These are phyloP conservation scores for Lagorchestes hirsutus DNA, from an alignment of 2,797 vertebrate genomes.

Conservation along the genomic window DNA sequence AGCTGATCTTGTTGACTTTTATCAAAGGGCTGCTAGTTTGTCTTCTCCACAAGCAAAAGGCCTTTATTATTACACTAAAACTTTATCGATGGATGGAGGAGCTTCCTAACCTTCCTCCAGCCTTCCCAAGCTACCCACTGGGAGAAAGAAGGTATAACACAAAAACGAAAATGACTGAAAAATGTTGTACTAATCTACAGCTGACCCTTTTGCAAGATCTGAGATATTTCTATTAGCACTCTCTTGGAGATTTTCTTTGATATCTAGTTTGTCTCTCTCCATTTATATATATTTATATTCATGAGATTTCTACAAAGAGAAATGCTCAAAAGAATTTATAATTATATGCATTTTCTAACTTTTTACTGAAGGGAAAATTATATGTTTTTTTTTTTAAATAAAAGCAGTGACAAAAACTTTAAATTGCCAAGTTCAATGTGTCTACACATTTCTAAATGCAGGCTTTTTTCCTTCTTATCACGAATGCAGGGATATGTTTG, in stretches of 20 bases:
- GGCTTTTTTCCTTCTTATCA: slow-evolving; percentile 14
- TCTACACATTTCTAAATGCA: slow-evolving; percentile 24
- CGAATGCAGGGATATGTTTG: slow-evolving; percentile 19
- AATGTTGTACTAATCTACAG: slow-evolving; percentile 22
- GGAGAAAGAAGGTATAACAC: not conserved
- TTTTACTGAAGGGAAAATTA: slow-evolving; percentile 28
- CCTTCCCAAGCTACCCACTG: not conserved
- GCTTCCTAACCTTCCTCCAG: not conserved
- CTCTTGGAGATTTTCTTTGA: not conserved
- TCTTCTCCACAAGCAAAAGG: not conserved
- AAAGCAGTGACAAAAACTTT: slow-evolving; percentile 48
- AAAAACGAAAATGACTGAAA: slow-evolving; percentile 29
- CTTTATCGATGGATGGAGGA: not conserved
- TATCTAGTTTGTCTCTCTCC: slow-evolving; percentile 7
- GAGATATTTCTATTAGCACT: not conserved
- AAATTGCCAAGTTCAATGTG: slow-evolving; percentile 38
- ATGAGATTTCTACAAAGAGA: slow-evolving; percentile 9
- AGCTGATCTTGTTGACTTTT: not conserved
- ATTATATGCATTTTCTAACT: slow-evolving; percentile 38
- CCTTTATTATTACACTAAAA: not conserved
- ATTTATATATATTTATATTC: slow-evolving; percentile 41
- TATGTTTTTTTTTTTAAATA: not conserved
- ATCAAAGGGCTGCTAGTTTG: not conserved
- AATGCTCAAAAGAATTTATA: slow-evolving; percentile 44
- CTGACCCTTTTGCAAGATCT: slow-evolving; percentile 26